Evolutionary conservation across 1,140 invertebrate species (phyloP).

Genomic region (Drosophila bipectinata): DNA sequence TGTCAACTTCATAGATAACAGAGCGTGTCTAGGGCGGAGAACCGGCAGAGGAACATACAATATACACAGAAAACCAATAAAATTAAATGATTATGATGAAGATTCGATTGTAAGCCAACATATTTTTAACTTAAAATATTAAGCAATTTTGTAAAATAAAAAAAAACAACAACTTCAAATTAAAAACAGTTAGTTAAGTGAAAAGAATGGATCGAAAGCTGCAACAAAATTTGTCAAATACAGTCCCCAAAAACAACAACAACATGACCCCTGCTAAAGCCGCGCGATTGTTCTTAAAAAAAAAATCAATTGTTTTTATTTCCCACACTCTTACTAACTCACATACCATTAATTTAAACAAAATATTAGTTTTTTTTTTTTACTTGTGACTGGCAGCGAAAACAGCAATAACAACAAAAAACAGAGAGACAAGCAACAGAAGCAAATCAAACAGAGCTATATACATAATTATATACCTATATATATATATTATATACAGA

Average conservation of each 20-base stretch:
- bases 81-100: conserved; percentile 71
- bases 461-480: conserved; percentile 75
- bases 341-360: not conserved
- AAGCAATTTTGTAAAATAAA: conserved; percentile 83
- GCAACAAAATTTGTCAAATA: conserved; percentile 46
- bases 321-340: conserved; percentile 2
- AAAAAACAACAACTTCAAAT: conserved; percentile 53
- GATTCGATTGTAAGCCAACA: conserved; percentile 76
- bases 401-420: conserved; percentile 37
- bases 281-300: conserved; percentile 9
- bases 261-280: conserved; percentile 35
- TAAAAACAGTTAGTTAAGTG: conserved; percentile 65
- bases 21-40: conserved; percentile 45
- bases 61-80: conserved; percentile 50
- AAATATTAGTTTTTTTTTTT: not conserved
- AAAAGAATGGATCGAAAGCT: conserved; percentile 39
- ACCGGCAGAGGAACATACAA: conserved; percentile 12
- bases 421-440: conserved; percentile 70
- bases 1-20: conserved; percentile 39
- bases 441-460: conserved; percentile 81
- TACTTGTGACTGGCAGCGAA: conserved; percentile 9
- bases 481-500: conserved; percentile 69
- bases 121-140: conserved; percentile 75
- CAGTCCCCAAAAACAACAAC: conserved; percentile 2
- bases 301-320: conserved; percentile 12